Base-by-base conservation (phyloP, 1,140 invertebrate genomes). In the Medauroidea extradentata region DNA sequence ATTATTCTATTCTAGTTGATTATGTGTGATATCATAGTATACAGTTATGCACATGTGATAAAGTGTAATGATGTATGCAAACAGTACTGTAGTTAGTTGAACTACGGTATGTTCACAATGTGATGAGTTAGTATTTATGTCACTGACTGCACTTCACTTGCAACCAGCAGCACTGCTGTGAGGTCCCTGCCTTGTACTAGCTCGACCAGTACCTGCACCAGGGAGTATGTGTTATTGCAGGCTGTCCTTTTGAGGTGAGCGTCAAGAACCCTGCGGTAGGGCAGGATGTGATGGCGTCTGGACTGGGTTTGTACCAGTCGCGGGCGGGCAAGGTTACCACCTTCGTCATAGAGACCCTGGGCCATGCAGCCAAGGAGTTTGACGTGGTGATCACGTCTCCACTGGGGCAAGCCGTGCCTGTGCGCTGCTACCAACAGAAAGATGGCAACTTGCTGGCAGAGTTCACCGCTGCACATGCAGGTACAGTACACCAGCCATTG, bases 341-440 rank as follows among this genome's bases (percentile, higher is more conserved):
- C 0, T 95, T 96, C 75, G 86, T 90, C 21, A 94, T 96, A 51
- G 91, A 95, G 69, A 94, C 91, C 0, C 78, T 91, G 1, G 91
- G 92, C 13, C 79, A 87, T 23, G 84, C 90, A 4, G 90, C 91
- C 0, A 82, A 92, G 61, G 91, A 95, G 68, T 95, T 96, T 68
- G 93, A 96, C 72, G 91, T 95, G 1, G 87, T 95, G 0, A 88
- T 95, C 1, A 79, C 85, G 0, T 90, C 95, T 13, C 93, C 96
- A 0, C 89, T 87, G 38, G 90, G 94, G 7, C 87, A 91, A 63
- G 93, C 94, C 0, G 83, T 99, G 21, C 93, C 94, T 0, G 94
- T 98, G 1, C 79, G 90, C 53, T 97, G 94, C 74, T 97, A 96
- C 73, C 93, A 96, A 73, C 96, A 96, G 61, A 93, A 96, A 73